Base-by-base conservation (phyloP, 2,797 vertebrate genomes). In the Falco peregrinus region DNA sequence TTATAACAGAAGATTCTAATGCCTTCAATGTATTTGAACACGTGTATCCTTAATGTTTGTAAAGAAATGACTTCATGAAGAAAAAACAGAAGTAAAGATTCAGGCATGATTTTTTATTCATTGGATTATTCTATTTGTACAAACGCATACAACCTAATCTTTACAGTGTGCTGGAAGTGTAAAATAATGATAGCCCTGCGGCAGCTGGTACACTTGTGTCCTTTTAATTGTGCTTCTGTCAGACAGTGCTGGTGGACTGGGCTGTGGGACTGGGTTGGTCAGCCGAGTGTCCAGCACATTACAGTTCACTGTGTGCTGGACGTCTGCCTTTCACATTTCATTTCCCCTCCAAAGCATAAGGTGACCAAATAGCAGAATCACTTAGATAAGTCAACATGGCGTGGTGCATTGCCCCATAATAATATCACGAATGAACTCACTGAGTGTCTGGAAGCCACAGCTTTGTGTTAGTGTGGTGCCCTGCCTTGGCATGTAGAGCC, bases 381-480 rank as follows among this genome's bases (percentile, higher is more conserved):
- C 19, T 71, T 21, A 45, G 8, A 17, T 4, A 16, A 10, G 19
- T 35, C 73, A 76, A 1, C 0, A 3, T 37, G 31, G 37, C 0
- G 1, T 7, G 20, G 13, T 48, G 60, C 18, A 53, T 28, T 24
- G 33, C 14, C 39, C 31, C 15, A n/a, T 20, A 33, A 3, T 5
- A 64, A 13, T 16, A 63, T 3, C 47, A 22, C 5, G 5, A n/a
- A 71, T 7, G 19, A 67, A 28, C 54, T 54, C 8, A 3, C 15
- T 1, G 19, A 6, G 10, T 64, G 54, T 24, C 16, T 68, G 59
- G n/a, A 69, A 60, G 19, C 11, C 1, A 4, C 13, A 85, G 35
- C 8, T 8, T 76, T 1, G 1, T 1, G 4, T 26, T 39, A 17
- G 3, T 29, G 54, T 0, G 1, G 26, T 63, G 43, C 13, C 11